These are phyloP conservation scores for Eudyptes chrysolophus DNA, from an alignment of 2,113 vertebrate genomes.

Conservation along the genomic window DNA sequence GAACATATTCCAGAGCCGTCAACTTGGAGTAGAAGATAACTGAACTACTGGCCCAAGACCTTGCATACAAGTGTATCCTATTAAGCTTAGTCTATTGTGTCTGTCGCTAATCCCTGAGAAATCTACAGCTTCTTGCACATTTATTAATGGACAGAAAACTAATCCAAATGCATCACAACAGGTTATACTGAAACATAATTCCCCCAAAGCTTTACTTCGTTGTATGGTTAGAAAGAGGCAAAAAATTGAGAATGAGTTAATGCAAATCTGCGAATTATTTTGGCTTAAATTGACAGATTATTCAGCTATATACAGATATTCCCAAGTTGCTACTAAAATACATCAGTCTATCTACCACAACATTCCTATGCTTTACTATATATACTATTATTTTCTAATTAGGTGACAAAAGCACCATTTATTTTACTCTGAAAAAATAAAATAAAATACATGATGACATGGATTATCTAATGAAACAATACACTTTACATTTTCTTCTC, in stretches of 20 bases:
- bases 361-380: neutral
- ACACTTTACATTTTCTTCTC: neutral
- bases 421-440: neutral
- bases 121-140: neutral
- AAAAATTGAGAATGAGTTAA: neutral
- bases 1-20: neutral
- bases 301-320: neutral
- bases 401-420: neutral
- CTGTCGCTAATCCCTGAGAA: neutral
- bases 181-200: neutral
- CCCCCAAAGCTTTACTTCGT: neutral
- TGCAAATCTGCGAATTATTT: neutral
- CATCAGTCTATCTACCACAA: neutral
- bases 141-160: neutral
- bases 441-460: neutral
- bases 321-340: neutral
- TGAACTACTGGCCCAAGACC: neutral
- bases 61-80: neutral
- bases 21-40: neutral
- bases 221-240: neutral
- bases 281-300: neutral
- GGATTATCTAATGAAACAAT: neutral
- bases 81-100: accelerated
- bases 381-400: neutral
- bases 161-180: neutral